A percentile compares a stretch with the other conserved stretches of the same genome.
These are phyloP conservation scores for Brachyrhaphis roseni DNA, from an alignment of 2,797 vertebrate genomes.

Conservation along the genomic window DNA sequence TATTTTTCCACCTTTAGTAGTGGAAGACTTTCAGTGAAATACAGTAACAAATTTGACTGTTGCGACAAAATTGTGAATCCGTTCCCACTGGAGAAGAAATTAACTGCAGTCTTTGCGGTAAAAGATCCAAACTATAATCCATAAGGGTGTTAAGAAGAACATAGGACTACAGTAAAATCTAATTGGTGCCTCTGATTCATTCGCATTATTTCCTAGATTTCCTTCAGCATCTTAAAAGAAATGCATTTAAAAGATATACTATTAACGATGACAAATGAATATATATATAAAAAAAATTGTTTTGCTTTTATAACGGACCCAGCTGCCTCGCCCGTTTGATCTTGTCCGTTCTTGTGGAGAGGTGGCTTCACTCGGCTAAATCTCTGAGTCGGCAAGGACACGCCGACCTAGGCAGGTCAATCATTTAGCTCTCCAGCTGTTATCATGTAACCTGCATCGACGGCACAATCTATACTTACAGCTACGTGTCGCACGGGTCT, in stretches of 20 bases:
- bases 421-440: conserved; percentile 22
- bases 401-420: conserved; percentile 35
- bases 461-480: conserved; percentile 7
- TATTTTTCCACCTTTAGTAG: not conserved
- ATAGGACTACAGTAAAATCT: not conserved
- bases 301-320: not conserved
- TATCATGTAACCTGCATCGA: conserved; percentile 6
- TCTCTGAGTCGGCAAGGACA: conserved; percentile 40
- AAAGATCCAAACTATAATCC: not conserved
- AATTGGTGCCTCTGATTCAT: not conserved
- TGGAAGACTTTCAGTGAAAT: not conserved
- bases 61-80: not conserved
- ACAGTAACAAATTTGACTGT: not conserved
- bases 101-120: not conserved
- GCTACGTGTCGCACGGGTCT: conserved; percentile 10
- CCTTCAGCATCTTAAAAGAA: not conserved
- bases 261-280: not conserved
- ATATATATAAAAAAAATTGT: not conserved
- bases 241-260: not conserved
- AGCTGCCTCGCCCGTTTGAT: conserved; percentile 8
- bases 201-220: not conserved
- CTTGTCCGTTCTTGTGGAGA: conserved; percentile 29
- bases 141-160: not conserved
- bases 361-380: conserved; percentile 7
- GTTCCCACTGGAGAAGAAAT: not conserved